Percentiles rank a stretch among this genome's conserved stretches.
phyloP scores from a whole-genome alignment of 2,113 vertebrate genomes.

The Candoia aspera region DNA sequence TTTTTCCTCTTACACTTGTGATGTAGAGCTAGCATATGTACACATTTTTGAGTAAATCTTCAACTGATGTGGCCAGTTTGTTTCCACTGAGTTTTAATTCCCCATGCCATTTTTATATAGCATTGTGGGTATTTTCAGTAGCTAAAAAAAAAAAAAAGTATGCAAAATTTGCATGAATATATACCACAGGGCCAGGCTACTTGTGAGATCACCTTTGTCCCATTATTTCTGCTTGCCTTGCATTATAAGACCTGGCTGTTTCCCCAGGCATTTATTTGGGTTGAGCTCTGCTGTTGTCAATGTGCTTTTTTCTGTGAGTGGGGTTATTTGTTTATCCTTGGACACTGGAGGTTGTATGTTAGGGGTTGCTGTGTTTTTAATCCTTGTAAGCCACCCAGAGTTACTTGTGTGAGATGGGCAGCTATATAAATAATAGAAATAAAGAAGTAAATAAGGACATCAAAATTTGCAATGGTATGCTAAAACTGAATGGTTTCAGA shows the following conservation, averaged over 20 bases:
- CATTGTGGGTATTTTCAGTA: not conserved
- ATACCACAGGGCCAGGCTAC: not conserved
- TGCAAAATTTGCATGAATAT: slow-evolving; percentile 29
- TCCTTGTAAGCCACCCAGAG: not conserved
- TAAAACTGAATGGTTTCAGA: not conserved
- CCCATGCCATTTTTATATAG: not conserved
- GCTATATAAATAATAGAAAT: not conserved
- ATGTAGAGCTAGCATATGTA: not conserved
- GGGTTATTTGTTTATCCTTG: not conserved
- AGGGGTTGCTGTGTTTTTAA: not conserved
- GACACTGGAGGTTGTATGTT: not conserved
- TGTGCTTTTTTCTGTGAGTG: not conserved
- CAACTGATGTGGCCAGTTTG: slow-evolving; percentile 47
- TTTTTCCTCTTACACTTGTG: not conserved
- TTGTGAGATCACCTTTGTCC: not conserved
- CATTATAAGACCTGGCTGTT: not conserved
- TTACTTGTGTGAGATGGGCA: not conserved
- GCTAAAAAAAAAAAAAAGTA: not conserved
- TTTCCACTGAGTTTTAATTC: slow-evolving; percentile 4
- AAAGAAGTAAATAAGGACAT: not conserved
- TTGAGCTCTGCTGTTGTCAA: not conserved
- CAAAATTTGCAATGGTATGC: not conserved
- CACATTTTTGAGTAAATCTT: slow-evolving; percentile 49
- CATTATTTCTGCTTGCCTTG: not conserved
- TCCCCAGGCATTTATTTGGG: not conserved